Base-by-base conservation (phyloP, 2,113 vertebrate genomes). In the Galeopterus variegatus region DNA sequence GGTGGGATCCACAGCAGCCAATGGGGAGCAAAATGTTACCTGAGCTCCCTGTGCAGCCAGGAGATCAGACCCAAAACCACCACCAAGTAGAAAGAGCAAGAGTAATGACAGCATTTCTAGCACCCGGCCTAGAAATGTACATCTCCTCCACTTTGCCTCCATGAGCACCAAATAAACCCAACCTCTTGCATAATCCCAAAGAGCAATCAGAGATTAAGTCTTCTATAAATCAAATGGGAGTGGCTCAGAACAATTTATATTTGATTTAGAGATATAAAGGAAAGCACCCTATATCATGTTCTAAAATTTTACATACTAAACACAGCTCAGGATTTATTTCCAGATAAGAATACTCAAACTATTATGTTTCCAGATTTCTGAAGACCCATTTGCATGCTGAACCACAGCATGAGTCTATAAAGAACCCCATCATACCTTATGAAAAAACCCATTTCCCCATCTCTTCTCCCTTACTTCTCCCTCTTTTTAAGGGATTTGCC, bases 231-330 rank as follows among this genome's bases (percentile, higher is more conserved):
- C 45, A 36, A 81, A 28, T 21, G 3, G 36, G 5, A 6, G 17
- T 28, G 18, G 8, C 52, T 89, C 82, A 79, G 62, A 86, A 54
- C 50, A 85, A 41, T n/a, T 62, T 89, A n/a, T 65, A 67, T 88
- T n/a, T 91, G 24, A 79, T 73, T 82, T 64, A 60, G 13, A 86
- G 41, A 84, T 60, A 48, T 56, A 65, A 41, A 92, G 36, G 81
- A 90, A 64, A 12, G 31, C 3, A 72, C 60, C 18, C 19, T 65
- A 15, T 7, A 52, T 41, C 72, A 48, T 11, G 6, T 58, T 92
- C 76, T 70, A 81, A 93, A 93, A 85, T 70, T n/a, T 73, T 28
- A 52, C 54, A 52, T 24, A 70, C 60, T 54, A 69, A 18, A 73
- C 64, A 24, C n/a, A 52, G 24, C 81, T 93, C 58, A 31, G 45